phyloP scores from a whole-genome alignment of 2,797 vertebrate genomes.

The Cynopterus sphinx region DNA sequence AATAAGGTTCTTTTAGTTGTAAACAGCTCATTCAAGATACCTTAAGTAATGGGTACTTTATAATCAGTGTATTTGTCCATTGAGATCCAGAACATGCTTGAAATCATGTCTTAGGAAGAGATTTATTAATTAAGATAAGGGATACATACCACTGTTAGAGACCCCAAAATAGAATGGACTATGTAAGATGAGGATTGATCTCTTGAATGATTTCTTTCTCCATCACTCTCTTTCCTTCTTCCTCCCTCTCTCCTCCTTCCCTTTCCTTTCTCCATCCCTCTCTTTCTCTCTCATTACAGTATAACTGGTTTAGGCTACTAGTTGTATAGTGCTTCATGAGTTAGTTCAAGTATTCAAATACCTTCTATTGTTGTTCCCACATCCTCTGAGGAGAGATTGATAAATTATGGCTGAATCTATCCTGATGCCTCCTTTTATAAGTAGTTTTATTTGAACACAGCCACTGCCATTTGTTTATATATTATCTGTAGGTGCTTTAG shows the following conservation, averaged over 20 bases:
- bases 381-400: not conserved
- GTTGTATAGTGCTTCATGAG: not conserved
- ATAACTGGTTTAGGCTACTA: not conserved
- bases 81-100: not conserved
- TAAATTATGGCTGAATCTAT: not conserved
- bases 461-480: not conserved
- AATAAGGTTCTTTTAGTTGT: not conserved
- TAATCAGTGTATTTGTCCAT: not conserved
- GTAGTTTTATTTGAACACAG: not conserved
- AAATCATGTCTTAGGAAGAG: not conserved
- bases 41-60: not conserved
- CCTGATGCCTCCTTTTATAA: constrained; percentile 13
- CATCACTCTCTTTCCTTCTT: not conserved
- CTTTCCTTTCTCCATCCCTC: not conserved
- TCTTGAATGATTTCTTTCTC: not conserved
- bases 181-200: not conserved
- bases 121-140: not conserved
- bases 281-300: not conserved
- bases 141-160: not conserved
- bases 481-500: not conserved
- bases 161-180: not conserved
- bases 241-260: not conserved
- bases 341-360: not conserved
- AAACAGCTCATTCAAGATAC: not conserved
- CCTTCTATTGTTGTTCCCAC: not conserved